Evolutionary conservation across 2,888 invertebrate species (phyloP).

Genomic region (Chorisops tibialis): DNA sequence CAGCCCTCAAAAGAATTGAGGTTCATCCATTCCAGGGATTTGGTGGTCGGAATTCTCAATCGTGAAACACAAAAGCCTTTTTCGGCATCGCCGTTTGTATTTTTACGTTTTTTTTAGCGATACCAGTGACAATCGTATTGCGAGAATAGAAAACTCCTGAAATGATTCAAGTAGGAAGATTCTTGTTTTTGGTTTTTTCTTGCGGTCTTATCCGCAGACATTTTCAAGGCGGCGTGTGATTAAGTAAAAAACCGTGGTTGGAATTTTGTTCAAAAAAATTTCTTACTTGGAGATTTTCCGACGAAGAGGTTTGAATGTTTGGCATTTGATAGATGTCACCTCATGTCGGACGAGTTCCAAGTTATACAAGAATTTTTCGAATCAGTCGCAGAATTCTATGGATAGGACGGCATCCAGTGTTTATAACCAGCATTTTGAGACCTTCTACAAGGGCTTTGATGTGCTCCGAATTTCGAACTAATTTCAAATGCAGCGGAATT

Average conservation of each 20-base stretch:
- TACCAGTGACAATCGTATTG: background rate
- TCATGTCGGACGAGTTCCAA: background rate
- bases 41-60: slow-evolving; percentile 1
- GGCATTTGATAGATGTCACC: slow-evolving; percentile 13
- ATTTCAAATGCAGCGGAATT: no score
- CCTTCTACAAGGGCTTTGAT: no score
- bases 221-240: background rate
- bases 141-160: background rate
- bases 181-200: background rate
- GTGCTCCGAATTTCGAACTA: no score
- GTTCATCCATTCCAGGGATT: slow-evolving; percentile 2
- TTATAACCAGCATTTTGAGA: no score
- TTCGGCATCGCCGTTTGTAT: background rate
- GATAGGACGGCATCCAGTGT: no score
- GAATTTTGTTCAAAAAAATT: background rate
- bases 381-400: no score
- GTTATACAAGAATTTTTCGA: no score
- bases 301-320: background rate
- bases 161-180: background rate
- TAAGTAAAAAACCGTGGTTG: background rate
- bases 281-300: background rate
- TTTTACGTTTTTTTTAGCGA: background rate
- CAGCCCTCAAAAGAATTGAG: background rate
- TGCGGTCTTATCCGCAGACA: background rate
- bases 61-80: slow-evolving; percentile 2